Conservation (phyloP, 2,888 invertebrate species). For the Nomada hirtipes region DNA sequence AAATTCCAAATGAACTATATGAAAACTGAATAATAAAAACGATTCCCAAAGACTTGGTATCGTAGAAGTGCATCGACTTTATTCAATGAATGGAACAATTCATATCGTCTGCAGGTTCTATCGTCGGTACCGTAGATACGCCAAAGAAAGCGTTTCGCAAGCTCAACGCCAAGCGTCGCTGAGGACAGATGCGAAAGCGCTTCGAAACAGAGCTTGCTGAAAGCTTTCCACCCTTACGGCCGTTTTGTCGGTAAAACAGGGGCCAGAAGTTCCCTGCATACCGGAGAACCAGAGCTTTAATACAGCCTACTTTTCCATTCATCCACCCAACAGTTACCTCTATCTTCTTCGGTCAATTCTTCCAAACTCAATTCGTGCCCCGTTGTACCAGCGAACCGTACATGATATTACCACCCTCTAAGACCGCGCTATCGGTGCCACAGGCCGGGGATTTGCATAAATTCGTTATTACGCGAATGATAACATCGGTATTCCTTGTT, state of each 20-base stretch:
- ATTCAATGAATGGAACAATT: no score
- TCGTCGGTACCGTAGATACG: slow-evolving; percentile 47
- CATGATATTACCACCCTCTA: no score
- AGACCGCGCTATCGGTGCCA: not conserved
- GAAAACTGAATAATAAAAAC: no score
- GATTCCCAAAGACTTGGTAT: no score
- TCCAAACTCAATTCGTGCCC: not conserved
- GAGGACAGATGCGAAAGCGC: slow-evolving; percentile 32
- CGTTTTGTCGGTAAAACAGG: slow-evolving; percentile 56
- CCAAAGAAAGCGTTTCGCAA: slow-evolving; percentile 7
- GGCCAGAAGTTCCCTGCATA: slow-evolving; percentile 30
- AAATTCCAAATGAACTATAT: no score
- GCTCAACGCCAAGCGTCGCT: slow-evolving; percentile 40
- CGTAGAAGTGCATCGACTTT: no score
- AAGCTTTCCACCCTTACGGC: slow-evolving; percentile 33
- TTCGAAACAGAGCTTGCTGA: slow-evolving; percentile 36
- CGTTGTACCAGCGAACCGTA: slow-evolving; percentile 32
- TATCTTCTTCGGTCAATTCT: not conserved
- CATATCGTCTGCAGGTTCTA: not conserved
- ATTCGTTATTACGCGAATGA: slow-evolving; percentile 30
- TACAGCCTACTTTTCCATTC: slow-evolving; percentile 5
- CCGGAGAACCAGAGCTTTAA: slow-evolving; percentile 31
- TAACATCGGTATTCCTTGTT: slow-evolving; percentile 28
- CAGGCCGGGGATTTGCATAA: slow-evolving; percentile 19
- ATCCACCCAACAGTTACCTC: slow-evolving; percentile 1